Evolutionary conservation across 1,140 invertebrate species (phyloP).

Genomic region (Telenomus remus): DNA sequence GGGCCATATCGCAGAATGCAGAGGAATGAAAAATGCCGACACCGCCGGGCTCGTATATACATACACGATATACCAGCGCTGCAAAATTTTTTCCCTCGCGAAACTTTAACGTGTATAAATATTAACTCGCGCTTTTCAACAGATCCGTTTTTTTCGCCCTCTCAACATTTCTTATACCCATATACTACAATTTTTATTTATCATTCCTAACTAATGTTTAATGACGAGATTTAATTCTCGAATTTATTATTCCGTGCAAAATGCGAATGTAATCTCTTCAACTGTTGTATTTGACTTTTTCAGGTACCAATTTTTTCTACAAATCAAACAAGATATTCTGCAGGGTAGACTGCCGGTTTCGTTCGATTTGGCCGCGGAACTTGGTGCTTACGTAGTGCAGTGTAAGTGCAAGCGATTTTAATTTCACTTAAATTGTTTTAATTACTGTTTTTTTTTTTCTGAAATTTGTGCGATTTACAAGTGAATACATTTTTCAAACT

Average conservation of each 20-base stretch:
- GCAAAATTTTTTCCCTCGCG: background rate
- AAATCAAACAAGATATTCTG: conserved; percentile 95
- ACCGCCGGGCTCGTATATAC: background rate
- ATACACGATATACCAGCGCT: background rate
- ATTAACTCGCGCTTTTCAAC: conserved; percentile 5
- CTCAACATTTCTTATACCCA: too few species aligned
- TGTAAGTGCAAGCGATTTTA: conserved; percentile 81
- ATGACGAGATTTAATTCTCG: too few species aligned
- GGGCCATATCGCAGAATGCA: conserved; percentile 3
- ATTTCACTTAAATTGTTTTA: too few species aligned
- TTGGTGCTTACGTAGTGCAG: conserved; percentile 95
- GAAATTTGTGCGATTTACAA: too few species aligned
- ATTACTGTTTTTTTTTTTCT: too few species aligned
- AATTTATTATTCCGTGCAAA: too few species aligned
- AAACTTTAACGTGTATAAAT: conserved; percentile 1
- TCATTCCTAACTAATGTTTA: too few species aligned
- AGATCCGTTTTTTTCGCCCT: background rate
- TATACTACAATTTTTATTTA: too few species aligned
- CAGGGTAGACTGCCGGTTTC: conserved; percentile 91
- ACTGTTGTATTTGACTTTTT: conserved; percentile 40
- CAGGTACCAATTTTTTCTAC: conserved; percentile 97
- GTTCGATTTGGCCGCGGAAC: conserved; percentile 91
- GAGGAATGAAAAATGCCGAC: conserved; percentile 1
- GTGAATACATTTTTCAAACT: too few species aligned
- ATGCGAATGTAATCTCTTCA: too few species aligned